These are phyloP conservation scores for Sylvicola cinctus DNA, from an alignment of 2,888 invertebrate species.

Conservation along the genomic window DNA sequence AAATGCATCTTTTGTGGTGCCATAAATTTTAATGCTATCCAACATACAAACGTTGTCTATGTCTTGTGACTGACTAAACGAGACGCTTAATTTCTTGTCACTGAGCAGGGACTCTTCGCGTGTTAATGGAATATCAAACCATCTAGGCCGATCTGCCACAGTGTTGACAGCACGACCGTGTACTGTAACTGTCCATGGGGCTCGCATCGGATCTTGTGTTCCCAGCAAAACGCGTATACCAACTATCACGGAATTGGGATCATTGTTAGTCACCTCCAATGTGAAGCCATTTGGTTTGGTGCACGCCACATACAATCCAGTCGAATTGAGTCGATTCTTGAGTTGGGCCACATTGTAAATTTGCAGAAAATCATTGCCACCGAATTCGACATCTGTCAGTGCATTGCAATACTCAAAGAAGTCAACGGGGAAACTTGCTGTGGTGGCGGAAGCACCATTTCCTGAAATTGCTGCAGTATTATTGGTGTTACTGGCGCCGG, in stretches of 20 bases:
- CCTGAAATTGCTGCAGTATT: not conserved
- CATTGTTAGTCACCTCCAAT: constrained; percentile 71
- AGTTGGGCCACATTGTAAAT: constrained; percentile 86
- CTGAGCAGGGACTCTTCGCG: constrained; percentile 83
- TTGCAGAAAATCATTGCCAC: constrained; percentile 85
- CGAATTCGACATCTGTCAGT: constrained; percentile 84
- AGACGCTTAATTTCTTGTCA: constrained; percentile 71
- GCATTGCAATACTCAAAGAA: constrained; percentile 91
- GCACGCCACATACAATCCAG: constrained; percentile 81
- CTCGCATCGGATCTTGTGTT: constrained; percentile 21
- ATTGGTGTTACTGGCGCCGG: not conserved
- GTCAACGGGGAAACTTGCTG: constrained; percentile 75
- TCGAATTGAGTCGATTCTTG: constrained; percentile 47
- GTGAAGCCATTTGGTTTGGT: constrained; percentile 79
- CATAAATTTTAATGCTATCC: constrained; percentile 86
- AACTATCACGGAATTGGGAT: constrained; percentile 73
- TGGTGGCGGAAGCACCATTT: constrained; percentile 13
- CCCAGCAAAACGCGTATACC: constrained; percentile 76
- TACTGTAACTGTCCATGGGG: constrained; percentile 18
- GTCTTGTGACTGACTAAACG: constrained; percentile 70
- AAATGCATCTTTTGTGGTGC: constrained; percentile 85
- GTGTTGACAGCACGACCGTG: constrained; percentile 50
- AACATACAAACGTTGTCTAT: constrained; percentile 78
- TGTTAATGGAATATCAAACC: constrained; percentile 91
- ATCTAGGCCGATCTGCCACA: constrained; percentile 53